Percentiles rank a stretch among this genome's conserved stretches.
phyloP scores from a whole-genome alignment of 2,113 vertebrate species.

The Pitta sordida region DNA sequence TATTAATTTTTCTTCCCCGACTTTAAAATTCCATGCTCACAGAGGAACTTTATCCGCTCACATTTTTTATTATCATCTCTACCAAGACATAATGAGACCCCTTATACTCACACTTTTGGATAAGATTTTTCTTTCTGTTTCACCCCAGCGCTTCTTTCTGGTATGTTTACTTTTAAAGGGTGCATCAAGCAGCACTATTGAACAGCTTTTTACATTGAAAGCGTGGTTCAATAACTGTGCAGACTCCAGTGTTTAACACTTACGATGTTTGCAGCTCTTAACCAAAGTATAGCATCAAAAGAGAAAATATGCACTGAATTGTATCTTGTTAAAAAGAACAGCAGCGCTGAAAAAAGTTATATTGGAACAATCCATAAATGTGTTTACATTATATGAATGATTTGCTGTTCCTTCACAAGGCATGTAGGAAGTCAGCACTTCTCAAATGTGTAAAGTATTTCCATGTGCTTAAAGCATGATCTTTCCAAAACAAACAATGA shows the following conservation, averaged over 20 bases:
- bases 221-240: not conserved
- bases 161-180: not conserved
- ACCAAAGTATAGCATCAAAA: constrained; percentile 34
- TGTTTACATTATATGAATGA: constrained; percentile 71
- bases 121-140: not conserved
- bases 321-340: constrained; percentile 48
- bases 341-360: constrained; percentile 51
- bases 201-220: not conserved
- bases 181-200: not conserved
- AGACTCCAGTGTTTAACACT: not conserved
- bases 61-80: not conserved
- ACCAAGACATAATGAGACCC: not conserved
- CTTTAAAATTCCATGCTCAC: not conserved
- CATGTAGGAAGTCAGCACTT: constrained; percentile 71
- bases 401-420: constrained; percentile 70
- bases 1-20: not conserved
- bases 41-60: not conserved
- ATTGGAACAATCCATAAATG: constrained; percentile 65
- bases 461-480: constrained; percentile 72
- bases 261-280: not conserved
- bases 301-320: not conserved
- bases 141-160: not conserved
- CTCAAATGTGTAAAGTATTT: constrained; percentile 75
- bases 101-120: not conserved
- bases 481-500: constrained; percentile 74